These are phyloP conservation scores for Plagodis dolabraria DNA, from an alignment of 2,888 invertebrate species.

Conservation along the genomic window DNA sequence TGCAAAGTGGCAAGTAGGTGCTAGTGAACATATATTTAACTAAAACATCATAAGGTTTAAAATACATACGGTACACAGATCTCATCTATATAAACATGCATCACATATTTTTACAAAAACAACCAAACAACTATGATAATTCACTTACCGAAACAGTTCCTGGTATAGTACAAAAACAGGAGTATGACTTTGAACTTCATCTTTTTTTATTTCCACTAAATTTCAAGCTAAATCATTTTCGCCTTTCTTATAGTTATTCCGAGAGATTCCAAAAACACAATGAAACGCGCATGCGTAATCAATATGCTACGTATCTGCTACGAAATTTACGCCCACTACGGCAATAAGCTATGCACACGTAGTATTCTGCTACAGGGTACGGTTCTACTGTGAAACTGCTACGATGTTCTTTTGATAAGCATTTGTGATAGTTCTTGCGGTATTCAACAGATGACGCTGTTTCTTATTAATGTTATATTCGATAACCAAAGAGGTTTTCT, in stretches of 20 bases:
- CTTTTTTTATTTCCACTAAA: constrained; percentile 37
- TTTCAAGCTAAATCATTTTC: constrained; percentile 35
- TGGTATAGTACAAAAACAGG: constrained; percentile 52
- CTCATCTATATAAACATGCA: too few relatives aligned
- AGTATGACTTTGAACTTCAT: constrained; percentile 64
- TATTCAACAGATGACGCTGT: constrained; percentile 34
- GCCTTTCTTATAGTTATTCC: constrained; percentile 34
- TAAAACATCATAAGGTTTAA: too few relatives aligned
- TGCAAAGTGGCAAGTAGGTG: too few relatives aligned
- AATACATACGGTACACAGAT: too few relatives aligned
- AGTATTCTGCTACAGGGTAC: constrained; percentile 10
- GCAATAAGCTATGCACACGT: constrained; percentile 20
- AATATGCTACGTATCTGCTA: constrained; percentile 51
- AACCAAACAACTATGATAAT: not conserved
- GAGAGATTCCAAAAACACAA: constrained; percentile 39
- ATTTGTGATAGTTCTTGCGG: not conserved
- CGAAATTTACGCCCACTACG: constrained; percentile 33
- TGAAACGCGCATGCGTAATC: constrained; percentile 72
- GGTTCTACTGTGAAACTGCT: constrained; percentile 7
- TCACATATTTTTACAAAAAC: too few relatives aligned
- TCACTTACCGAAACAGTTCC: constrained; percentile 65
- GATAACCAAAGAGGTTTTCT: too few relatives aligned
- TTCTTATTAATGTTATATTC: not conserved
- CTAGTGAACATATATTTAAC: too few relatives aligned
- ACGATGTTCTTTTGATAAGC: constrained; percentile 10